Base-by-base conservation (phyloP, 2,113 vertebrate genomes). In the Serilophus lunatus region DNA sequence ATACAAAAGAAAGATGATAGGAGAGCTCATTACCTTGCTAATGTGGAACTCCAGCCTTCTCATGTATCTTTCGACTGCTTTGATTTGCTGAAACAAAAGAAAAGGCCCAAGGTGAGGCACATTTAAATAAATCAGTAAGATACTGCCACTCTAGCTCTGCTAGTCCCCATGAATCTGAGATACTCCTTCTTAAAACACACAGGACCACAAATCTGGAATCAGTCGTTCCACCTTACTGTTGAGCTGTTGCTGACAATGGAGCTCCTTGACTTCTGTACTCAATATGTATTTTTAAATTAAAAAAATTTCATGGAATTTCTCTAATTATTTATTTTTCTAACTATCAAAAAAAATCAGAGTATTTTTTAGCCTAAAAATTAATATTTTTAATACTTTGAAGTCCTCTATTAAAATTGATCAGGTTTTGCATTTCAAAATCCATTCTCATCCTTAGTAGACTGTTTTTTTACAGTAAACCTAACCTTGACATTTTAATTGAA, bases 41-140 rank as follows among this genome's bases (percentile, higher is more conserved):
- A 99, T 99, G 97, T 99, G 99, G 96, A 99, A 99, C 97, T 99
- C 99, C 97, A 99, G 98, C 65, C 99, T 99, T 84, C 99, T 98
- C 98, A 99, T 99, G 96, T 99, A 99, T 90, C 99, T 97, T 94
- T 99, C 99, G 2, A 99, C 99, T 0, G 98, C 98, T 98, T 99
- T 99, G 93, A 99, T 99, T 99, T 99, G 99, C 99, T 99, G 97
- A 97, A 96, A 95, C 88, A 94, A 92, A 96, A 83, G 65, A 92
- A 96, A 63, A 96, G 36, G 45, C 68, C 94, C 74, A 83, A 47
- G 60, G 82, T 95, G 70, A 97, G 59, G 59, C 57, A 82, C 19
- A 29, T 81, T 59, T 53, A 56, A 85, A 53, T 44, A 19, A 61
- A 88, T 59, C 80, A 60, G 25, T 33, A 59, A 38, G 79, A 38